These are phyloP conservation scores for Rhagium mordax DNA, from an alignment of 2,888 invertebrate genomes.

Conservation along the genomic window DNA sequence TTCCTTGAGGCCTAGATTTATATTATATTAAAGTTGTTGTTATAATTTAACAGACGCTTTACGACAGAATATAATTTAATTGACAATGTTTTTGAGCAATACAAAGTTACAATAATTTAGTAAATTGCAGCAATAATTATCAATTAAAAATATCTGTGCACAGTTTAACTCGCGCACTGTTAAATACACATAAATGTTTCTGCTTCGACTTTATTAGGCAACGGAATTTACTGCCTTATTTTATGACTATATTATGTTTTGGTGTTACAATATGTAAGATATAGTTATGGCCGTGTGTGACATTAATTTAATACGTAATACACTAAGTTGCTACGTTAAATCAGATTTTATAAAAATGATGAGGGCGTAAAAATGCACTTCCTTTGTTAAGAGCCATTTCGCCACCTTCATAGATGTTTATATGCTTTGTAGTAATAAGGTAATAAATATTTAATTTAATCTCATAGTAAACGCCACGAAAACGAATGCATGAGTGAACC, in stretches of 20 bases:
- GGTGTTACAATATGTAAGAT: constrained; percentile 27
- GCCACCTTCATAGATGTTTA: not conserved
- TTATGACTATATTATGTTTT: constrained; percentile 26
- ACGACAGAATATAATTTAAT: constrained; percentile 16
- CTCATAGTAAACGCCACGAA: not conserved
- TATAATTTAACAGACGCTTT: constrained; percentile 4
- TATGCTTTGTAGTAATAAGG: not conserved
- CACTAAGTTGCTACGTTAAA: not conserved
- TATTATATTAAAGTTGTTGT: too few relatives aligned
- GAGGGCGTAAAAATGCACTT: not conserved
- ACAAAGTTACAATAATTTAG: constrained; percentile 3
- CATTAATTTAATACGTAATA: constrained; percentile 6
- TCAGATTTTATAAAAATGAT: not conserved
- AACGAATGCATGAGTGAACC: not conserved
- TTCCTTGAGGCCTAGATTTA: too few relatives aligned
- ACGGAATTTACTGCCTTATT: constrained; percentile 12
- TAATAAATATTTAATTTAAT: not conserved
- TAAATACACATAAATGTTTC: constrained; percentile 8
- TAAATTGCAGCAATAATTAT: constrained; percentile 5
- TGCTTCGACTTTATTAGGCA: constrained; percentile 15
- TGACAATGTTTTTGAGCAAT: constrained; percentile 11
- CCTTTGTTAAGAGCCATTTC: not conserved
- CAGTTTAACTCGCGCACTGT: not conserved
- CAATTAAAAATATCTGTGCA: constrained; percentile 14
- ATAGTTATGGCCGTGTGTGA: constrained; percentile 13